Evolutionary conservation across 53 echinoderm and acorn worm species (phyloP).

Genomic region (Zoroaster sp.): DNA sequence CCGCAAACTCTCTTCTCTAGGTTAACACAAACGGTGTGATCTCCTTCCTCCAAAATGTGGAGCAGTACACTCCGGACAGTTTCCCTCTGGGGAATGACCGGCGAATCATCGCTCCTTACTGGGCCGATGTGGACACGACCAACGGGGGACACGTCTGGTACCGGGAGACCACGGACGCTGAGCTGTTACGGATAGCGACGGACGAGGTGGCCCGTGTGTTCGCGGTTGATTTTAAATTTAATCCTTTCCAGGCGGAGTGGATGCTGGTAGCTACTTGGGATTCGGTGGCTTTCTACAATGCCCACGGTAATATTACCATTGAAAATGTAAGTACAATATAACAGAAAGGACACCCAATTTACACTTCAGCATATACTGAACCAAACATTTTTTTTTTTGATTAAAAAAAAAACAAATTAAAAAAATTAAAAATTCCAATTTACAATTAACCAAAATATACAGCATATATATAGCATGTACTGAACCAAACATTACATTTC

Average conservation of each 20-base stretch:
- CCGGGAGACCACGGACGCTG: constrained; percentile 51
- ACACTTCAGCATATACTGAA: too few species aligned
- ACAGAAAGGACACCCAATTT: too few species aligned
- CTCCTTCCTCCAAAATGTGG: constrained; percentile 79
- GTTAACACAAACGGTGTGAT: constrained; percentile 91
- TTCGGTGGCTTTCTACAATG: constrained; percentile 79
- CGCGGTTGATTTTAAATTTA: constrained; percentile 66
- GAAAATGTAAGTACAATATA: background rate
- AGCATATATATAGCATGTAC: too few species aligned
- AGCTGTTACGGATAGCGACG: constrained; percentile 23
- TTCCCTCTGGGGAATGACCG: constrained; percentile 82
- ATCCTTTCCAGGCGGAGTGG: constrained; percentile 65
- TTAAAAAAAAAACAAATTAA: background rate
- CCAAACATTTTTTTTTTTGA: too few species aligned
- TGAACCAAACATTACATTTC: too few species aligned
- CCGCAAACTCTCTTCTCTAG: constrained; percentile 52
- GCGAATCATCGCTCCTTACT: constrained; percentile 84
- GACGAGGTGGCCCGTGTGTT: constrained; percentile 64
- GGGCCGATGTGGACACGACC: constrained; percentile 87
- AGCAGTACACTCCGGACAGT: constrained; percentile 76
- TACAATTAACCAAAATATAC: too few species aligned
- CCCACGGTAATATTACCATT: background rate
- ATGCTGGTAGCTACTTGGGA: constrained; percentile 80
- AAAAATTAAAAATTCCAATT: too few species aligned
- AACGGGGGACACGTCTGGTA: constrained; percentile 66